Conservation (phyloP, 1,140 invertebrate species). For the Eurosta solidaginis region DNA sequence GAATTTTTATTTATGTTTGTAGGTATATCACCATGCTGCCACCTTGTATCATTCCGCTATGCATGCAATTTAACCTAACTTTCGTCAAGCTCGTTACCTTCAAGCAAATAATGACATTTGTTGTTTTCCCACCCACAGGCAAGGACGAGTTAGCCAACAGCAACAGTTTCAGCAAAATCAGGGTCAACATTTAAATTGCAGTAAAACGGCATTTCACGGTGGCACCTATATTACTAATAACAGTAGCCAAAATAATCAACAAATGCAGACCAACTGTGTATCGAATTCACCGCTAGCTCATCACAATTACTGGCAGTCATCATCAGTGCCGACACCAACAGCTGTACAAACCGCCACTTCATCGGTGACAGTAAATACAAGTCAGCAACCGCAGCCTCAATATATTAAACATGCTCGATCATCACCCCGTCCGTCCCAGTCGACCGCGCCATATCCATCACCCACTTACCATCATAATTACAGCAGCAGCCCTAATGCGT, state of each 20-base stretch:
- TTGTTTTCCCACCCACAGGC: constrained; percentile 57
- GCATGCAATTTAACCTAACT: background rate
- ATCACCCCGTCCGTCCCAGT: constrained; percentile 64
- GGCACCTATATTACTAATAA: constrained; percentile 41
- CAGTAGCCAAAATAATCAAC: constrained; percentile 49
- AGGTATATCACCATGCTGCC: too few species aligned
- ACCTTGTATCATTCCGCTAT: too few species aligned
- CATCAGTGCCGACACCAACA: constrained; percentile 35
- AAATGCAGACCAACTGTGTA: constrained; percentile 52
- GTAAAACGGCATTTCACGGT: constrained; percentile 15
- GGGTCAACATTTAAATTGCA: constrained; percentile 34
- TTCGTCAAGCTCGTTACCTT: background rate
- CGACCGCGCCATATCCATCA: constrained; percentile 63
- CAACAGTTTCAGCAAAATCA: constrained; percentile 39
- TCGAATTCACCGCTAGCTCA: constrained; percentile 55
- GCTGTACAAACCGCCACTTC: constrained; percentile 31
- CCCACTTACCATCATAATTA: constrained; percentile 53
- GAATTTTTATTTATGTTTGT: too few species aligned
- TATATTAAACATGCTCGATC: constrained; percentile 78
- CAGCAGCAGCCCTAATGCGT: constrained; percentile 33
- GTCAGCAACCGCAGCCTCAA: constrained; percentile 47
- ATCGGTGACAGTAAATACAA: constrained; percentile 57
- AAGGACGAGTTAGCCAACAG: constrained; percentile 59
- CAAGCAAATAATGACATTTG: constrained; percentile 9
- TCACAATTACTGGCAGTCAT: constrained; percentile 56